Evolutionary conservation across 2,113 vertebrate species (phyloP).

Genomic region (Rhabdornis inornatus): DNA sequence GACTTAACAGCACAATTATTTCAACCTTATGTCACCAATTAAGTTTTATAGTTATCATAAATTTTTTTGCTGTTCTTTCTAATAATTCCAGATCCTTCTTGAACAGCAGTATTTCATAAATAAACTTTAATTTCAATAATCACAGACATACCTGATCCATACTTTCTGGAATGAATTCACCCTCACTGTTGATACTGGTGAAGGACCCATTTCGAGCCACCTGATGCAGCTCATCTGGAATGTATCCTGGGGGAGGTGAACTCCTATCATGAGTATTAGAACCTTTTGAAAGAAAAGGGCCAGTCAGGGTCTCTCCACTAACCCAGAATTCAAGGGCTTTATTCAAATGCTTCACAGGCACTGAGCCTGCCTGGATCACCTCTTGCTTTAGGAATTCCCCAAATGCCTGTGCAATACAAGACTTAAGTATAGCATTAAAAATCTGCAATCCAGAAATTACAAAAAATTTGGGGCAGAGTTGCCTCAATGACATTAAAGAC

Average conservation of each 20-base stretch:
- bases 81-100: background rate
- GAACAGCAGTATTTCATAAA: background rate
- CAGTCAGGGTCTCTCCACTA: background rate
- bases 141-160: conserved; percentile 89
- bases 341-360: background rate
- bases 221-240: conserved; percentile 95
- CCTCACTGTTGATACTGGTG: conserved; percentile 98
- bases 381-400: background rate
- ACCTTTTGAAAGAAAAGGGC: conserved; percentile 68
- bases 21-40: background rate
- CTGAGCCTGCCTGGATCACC: background rate
- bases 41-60: background rate
- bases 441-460: background rate
- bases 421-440: background rate
- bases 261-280: conserved; percentile 89
- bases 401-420: background rate
- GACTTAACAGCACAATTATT: background rate
- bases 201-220: conserved; percentile 96
- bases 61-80: background rate
- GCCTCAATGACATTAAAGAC: background rate
- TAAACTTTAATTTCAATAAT: background rate
- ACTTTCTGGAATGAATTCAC: conserved; percentile 98
- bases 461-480: background rate
- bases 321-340: background rate
- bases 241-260: conserved; percentile 97